phyloP scores from a whole-genome alignment of 2,888 invertebrate species.

The Diaphora mendica region DNA sequence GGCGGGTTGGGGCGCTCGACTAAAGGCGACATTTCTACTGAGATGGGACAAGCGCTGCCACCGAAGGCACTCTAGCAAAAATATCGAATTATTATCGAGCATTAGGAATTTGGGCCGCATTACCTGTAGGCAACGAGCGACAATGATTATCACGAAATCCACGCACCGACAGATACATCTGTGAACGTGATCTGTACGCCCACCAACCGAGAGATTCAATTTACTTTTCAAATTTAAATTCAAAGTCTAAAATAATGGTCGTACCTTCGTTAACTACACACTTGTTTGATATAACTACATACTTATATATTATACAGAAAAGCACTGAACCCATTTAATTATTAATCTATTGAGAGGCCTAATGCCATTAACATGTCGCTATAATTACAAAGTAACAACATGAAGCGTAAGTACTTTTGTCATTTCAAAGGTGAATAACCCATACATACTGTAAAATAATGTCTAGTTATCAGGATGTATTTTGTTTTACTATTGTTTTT shows the following conservation, averaged over 20 bases:
- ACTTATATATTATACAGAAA: not conserved
- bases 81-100: conserved; percentile 79
- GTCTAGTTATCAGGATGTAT: not conserved
- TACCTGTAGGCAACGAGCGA: conserved; percentile 62
- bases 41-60: conserved; percentile 39
- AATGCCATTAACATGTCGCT: conserved; percentile 26
- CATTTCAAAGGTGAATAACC: conserved; percentile 7
- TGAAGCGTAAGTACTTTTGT: not conserved
- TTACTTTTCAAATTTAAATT: conserved; percentile 42
- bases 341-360: conserved; percentile 24
- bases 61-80: conserved; percentile 69
- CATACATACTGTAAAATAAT: not conserved
- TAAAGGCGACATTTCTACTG: conserved; percentile 6
- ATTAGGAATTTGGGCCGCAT: conserved; percentile 69
- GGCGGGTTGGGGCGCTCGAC: conserved; percentile 42
- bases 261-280: not conserved
- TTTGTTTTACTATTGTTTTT: not conserved
- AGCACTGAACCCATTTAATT: conserved; percentile 22
- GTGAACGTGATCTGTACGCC: conserved; percentile 3
- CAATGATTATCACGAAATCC: conserved; percentile 53
- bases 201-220: conserved; percentile 35
- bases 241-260: conserved; percentile 26
- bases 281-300: conserved; percentile 2
- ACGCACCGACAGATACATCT: conserved; percentile 30
- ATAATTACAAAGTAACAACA: conserved; percentile 29